phyloP scores from a whole-genome alignment of 2,113 vertebrate genomes.

The Hoplias malabaricus region DNA sequence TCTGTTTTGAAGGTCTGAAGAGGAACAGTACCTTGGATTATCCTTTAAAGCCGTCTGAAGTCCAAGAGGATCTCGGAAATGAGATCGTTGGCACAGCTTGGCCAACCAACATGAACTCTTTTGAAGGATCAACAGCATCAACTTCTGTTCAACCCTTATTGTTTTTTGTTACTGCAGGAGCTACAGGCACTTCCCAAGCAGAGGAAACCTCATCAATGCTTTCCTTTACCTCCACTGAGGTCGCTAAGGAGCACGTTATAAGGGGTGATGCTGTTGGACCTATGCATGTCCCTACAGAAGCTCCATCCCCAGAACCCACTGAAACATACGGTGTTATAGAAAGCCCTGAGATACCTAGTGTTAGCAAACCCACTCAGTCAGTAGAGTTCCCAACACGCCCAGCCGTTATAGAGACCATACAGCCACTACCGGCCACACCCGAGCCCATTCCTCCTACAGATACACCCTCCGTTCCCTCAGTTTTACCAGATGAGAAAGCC shows the following conservation, averaged over 20 bases:
- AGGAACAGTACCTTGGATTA: constrained; percentile 29
- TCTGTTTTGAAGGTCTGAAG: constrained; percentile 35
- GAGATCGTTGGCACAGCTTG: constrained; percentile 15
- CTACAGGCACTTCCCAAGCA: neutral
- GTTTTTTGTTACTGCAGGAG: constrained; percentile 10
- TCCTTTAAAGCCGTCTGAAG: constrained; percentile 27
- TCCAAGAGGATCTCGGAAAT: constrained; percentile 41
- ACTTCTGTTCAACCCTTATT: constrained; percentile 28
- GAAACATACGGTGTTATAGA: neutral
- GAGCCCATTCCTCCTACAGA: constrained; percentile 2
- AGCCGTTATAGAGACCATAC: neutral
- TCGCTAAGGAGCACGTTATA: constrained; percentile 2
- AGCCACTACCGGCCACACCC: neutral
- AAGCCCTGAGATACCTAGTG: neutral
- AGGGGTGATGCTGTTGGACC: constrained; percentile 40
- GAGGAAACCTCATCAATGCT: constrained; percentile 22
- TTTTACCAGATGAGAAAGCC: neutral
- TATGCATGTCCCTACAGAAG: constrained; percentile 22
- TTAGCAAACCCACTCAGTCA: neutral
- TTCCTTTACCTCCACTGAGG: constrained; percentile 7
- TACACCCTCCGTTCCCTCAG: constrained; percentile 16
- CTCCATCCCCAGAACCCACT: neutral
- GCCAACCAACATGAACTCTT: constrained; percentile 29
- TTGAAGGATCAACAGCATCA: constrained; percentile 28
- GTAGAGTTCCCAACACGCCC: neutral